Percentiles rank a stretch among this genome's conserved stretches.
phyloP scores from a whole-genome alignment of 2,113 vertebrate genomes.

The Cyanocitta stelleri region DNA sequence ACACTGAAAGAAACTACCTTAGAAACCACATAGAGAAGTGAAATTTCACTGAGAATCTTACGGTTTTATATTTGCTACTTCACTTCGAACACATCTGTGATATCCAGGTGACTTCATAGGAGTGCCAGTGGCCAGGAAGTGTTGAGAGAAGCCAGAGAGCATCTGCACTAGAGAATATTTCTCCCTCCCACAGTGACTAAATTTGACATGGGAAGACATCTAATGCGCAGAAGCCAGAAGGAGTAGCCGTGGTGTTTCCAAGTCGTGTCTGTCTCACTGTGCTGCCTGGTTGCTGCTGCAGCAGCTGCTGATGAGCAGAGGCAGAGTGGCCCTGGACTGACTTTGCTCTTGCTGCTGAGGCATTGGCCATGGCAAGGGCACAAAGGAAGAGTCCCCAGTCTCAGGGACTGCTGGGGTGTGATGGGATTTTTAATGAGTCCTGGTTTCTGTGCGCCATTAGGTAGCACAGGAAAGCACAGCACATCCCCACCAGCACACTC shows the following conservation, averaged over 20 bases:
- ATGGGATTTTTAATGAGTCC: not conserved
- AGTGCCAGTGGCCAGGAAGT: not conserved
- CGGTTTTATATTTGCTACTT: rapidly evolving
- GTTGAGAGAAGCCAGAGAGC: not conserved
- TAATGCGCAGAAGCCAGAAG: not conserved
- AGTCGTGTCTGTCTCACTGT: not conserved
- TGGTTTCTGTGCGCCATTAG: not conserved
- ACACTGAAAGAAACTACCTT: not conserved
- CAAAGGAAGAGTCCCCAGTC: not conserved
- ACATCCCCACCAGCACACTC: not conserved
- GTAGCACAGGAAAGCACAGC: not conserved
- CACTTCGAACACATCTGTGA: not conserved
- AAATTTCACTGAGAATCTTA: not conserved
- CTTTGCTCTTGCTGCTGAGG: not conserved
- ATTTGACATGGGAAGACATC: not conserved
- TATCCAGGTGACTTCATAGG: not conserved
- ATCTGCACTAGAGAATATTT: not conserved
- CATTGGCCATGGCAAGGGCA: not conserved
- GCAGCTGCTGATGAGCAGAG: not conserved
- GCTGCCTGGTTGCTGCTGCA: not conserved
- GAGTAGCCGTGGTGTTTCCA: not conserved
- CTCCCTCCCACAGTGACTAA: not conserved
- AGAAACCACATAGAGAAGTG: not conserved
- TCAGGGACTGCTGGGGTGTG: not conserved
- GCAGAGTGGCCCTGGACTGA: not conserved